A percentile compares a stretch with the other conserved stretches of the same genome.
Conservation (phyloP, 1,140 invertebrate genomes). For the Papilio xuthus region DNA sequence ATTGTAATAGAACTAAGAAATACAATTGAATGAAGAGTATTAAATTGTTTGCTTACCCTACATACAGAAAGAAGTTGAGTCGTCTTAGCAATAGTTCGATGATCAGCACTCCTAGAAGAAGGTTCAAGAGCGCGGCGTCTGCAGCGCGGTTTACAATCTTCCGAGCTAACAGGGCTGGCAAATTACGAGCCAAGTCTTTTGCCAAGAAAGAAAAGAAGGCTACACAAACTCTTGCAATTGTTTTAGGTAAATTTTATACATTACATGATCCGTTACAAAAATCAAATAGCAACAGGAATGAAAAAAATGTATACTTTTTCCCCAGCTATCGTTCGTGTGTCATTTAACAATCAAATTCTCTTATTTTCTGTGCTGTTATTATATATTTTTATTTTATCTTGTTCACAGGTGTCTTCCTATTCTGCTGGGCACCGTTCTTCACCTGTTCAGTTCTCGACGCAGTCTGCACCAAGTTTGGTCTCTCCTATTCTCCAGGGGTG, state of each 20-base stretch:
- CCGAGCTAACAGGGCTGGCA: constrained; percentile 94
- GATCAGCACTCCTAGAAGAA: constrained; percentile 67
- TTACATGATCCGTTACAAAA: neutral
- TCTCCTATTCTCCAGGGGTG: constrained; percentile 92
- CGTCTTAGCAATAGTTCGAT: constrained; percentile 66
- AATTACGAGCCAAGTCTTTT: constrained; percentile 96
- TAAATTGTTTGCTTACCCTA: constrained; percentile 4
- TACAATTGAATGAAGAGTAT: too few relatives aligned
- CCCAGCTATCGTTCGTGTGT: too few relatives aligned
- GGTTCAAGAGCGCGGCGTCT: constrained; percentile 74
- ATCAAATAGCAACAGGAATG: neutral
- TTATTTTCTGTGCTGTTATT: neutral
- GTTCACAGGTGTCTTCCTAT: constrained; percentile 91
- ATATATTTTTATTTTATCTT: constrained; percentile 29
- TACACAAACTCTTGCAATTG: constrained; percentile 99
- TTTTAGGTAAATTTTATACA: constrained; percentile 90
- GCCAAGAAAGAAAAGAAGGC: constrained; percentile 98
- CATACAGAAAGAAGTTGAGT: constrained; percentile 68
- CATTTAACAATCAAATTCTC: too few relatives aligned
- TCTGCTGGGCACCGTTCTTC: constrained; percentile 99
- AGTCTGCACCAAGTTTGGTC: constrained; percentile 91
- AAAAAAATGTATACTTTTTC: too few relatives aligned
- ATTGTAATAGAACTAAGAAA: too few relatives aligned
- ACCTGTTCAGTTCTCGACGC: constrained; percentile 98
- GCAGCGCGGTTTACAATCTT: constrained; percentile 95